Evolutionary conservation across 2,113 vertebrate genomes (phyloP).

Genomic region (Lucifuga dentata): DNA sequence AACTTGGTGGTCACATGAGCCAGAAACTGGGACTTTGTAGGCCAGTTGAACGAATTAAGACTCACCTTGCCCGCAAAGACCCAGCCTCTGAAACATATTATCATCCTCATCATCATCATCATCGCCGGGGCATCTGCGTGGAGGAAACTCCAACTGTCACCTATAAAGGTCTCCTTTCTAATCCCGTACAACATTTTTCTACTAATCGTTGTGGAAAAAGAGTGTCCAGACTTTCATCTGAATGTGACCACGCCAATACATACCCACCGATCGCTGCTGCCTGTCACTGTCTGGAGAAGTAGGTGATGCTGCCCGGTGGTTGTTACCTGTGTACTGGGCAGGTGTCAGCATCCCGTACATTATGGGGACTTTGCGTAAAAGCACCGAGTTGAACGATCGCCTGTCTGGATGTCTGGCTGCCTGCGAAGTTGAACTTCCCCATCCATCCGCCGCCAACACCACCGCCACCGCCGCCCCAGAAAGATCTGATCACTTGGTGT

Average conservation of each 20-base stretch:
- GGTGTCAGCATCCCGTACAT: conserved; percentile 67
- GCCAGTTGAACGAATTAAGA: conserved; percentile 92
- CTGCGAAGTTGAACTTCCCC: conserved; percentile 76
- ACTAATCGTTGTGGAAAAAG: background rate
- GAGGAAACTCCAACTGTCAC: conserved; percentile 5
- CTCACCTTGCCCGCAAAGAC: conserved; percentile 99
- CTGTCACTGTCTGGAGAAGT: conserved; percentile 16
- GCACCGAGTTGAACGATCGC: conserved; percentile 27
- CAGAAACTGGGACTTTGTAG: conserved; percentile 99
- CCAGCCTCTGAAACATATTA: conserved; percentile 88
- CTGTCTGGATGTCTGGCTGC: conserved; percentile 55
- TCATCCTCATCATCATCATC: background rate
- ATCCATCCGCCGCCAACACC: conserved; percentile 51
- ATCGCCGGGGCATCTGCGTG: background rate
- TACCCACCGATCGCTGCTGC: conserved; percentile 45
- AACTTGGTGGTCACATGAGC: conserved; percentile 80
- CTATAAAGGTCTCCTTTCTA: too few species aligned
- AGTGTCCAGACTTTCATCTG: background rate
- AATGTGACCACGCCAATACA: conserved; percentile 41
- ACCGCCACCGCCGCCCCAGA: conserved; percentile 64
- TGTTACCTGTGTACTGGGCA: conserved; percentile 63
- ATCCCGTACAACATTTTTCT: background rate
- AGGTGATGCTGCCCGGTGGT: conserved; percentile 28
- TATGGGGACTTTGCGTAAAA: conserved; percentile 31
- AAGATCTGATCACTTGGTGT: conserved; percentile 57